phyloP scores from a whole-genome alignment of 2,888 invertebrate species.

The Amiota mariae region DNA sequence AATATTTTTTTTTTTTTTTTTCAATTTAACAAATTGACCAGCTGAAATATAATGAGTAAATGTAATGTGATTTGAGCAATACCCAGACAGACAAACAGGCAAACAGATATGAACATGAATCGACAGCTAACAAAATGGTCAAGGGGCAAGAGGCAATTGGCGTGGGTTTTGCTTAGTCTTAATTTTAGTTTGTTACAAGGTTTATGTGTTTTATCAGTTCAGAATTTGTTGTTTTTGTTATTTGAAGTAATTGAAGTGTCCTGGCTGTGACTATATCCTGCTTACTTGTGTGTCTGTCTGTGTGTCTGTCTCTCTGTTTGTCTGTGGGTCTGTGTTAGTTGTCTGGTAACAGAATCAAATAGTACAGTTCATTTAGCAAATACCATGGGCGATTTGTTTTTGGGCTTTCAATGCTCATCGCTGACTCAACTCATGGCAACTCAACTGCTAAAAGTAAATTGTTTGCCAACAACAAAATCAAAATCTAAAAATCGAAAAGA shows the following conservation, averaged over 20 bases:
- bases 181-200: not conserved
- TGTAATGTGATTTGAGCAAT: constrained; percentile 62
- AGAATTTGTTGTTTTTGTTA: not conserved
- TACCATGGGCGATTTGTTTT: constrained; percentile 23
- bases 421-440: too few relatives aligned
- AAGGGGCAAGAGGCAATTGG: too few relatives aligned
- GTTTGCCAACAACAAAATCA: not conserved
- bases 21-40: constrained; percentile 43
- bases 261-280: constrained; percentile 15
- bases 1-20: constrained; percentile 10
- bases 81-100: not conserved
- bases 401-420: too few relatives aligned
- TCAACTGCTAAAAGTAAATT: constrained; percentile 8
- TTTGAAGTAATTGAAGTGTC: not conserved
- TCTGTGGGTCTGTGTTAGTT: not conserved
- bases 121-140: too few relatives aligned
- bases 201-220: not conserved
- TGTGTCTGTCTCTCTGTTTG: not conserved
- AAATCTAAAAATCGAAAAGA: not conserved
- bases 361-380: constrained; percentile 31
- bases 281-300: not conserved
- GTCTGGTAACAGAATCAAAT: constrained; percentile 25
- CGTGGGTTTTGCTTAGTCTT: not conserved
- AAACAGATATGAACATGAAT: not conserved
- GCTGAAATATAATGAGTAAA: constrained; percentile 61